Percentiles rank a stretch among this genome's conserved stretches.
These are phyloP conservation scores for Cricetomys ansorgei DNA, from an alignment of 2,113 vertebrate species.

Conservation along the genomic window DNA sequence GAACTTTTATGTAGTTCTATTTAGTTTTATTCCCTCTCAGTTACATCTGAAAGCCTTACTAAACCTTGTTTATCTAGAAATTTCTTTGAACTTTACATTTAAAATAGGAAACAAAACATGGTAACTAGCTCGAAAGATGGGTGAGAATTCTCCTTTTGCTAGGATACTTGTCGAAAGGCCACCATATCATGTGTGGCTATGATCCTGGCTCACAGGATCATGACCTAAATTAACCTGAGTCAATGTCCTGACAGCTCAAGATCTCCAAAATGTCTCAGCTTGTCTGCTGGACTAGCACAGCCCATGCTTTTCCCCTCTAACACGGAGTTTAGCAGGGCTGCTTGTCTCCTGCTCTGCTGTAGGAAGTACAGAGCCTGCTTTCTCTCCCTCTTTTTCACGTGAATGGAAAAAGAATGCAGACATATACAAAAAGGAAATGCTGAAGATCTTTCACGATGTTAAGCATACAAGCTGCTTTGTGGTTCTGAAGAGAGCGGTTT, in stretches of 20 bases:
- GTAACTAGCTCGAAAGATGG: constrained; percentile 44
- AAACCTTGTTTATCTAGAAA: constrained; percentile 53
- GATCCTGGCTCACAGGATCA: neutral
- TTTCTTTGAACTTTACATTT: constrained; percentile 37
- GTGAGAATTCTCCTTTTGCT: neutral
- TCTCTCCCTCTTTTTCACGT: neutral
- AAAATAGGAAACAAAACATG: constrained; percentile 35
- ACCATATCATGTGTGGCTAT: neutral
- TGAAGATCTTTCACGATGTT: neutral
- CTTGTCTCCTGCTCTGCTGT: neutral
- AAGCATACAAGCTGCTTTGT: neutral
- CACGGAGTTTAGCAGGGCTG: neutral
- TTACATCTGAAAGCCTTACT: constrained; percentile 44
- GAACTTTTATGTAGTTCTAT: constrained; percentile 40
- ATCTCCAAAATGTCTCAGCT: neutral
- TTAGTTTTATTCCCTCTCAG: constrained; percentile 52
- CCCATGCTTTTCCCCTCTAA: neutral
- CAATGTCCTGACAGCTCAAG: neutral
- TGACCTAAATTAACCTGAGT: neutral
- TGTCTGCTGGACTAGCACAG: neutral
- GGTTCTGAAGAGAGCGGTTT: neutral
- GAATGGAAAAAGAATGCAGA: neutral
- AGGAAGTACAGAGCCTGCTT: neutral
- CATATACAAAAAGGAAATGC: neutral
- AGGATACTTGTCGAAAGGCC: neutral